Percentiles rank a stretch among this genome's conserved stretches.
These are phyloP conservation scores for Helicoverpa armigera DNA, from an alignment of 1,140 invertebrate genomes.

Conservation along the genomic window DNA sequence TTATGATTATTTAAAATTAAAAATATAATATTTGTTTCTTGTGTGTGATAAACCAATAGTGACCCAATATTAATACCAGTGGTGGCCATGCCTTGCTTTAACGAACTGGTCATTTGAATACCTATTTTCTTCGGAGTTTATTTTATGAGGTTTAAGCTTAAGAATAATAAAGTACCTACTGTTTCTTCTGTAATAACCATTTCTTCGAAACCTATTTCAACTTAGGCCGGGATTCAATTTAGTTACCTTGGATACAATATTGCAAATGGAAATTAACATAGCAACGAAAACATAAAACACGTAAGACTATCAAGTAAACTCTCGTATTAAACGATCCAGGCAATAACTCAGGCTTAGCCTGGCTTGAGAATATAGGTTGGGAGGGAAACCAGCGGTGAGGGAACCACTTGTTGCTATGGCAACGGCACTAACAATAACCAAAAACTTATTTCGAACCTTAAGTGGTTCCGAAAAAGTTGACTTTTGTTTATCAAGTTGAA, in stretches of 20 bases:
- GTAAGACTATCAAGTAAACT: conserved; percentile 60
- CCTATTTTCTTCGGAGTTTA: too few relatives aligned
- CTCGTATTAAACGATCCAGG: conserved; percentile 62
- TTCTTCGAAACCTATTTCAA: too few relatives aligned
- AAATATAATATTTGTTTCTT: too few relatives aligned
- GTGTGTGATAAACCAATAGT: too few relatives aligned
- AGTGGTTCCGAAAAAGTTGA: conserved; percentile 21
- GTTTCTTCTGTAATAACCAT: too few relatives aligned
- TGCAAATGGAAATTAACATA: not conserved
- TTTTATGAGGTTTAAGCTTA: too few relatives aligned
- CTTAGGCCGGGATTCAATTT: too few relatives aligned
- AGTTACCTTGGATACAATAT: not conserved
- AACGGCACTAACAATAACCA: conserved; percentile 47
- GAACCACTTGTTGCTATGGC: conserved; percentile 72
- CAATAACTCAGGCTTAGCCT: conserved; percentile 71
- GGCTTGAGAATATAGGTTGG: conserved; percentile 52
- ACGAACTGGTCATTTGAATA: too few relatives aligned
- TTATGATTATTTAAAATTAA: too few relatives aligned
- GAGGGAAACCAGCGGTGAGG: conserved; percentile 50
- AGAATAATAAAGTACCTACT: too few relatives aligned
- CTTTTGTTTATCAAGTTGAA: conserved; percentile 4
- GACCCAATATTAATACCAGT: too few relatives aligned
- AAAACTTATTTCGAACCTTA: conserved; percentile 38
- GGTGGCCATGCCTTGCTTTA: too few relatives aligned
- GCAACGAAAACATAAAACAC: conserved; percentile 11